These are phyloP conservation scores for Trichonephila clavata DNA, from an alignment of 1,140 invertebrate species.

Conservation along the genomic window DNA sequence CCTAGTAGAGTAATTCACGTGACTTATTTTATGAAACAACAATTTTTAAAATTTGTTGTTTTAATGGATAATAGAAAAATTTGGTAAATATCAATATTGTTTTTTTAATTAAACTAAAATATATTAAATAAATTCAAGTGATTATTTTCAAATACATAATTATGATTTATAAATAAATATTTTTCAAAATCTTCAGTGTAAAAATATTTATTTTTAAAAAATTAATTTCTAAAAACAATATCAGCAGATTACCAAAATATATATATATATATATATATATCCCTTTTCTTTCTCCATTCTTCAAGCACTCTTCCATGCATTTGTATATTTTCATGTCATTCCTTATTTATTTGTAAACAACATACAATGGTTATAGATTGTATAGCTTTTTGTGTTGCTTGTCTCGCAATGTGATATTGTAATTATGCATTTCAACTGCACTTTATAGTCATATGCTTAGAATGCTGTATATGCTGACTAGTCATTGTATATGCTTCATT, in stretches of 20 bases:
- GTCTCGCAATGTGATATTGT: conserved; percentile 37
- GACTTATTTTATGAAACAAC: too few species aligned
- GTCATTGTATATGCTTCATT: conserved; percentile 11
- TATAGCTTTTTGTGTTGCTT: conserved; percentile 26
- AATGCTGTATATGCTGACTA: conserved; percentile 32
- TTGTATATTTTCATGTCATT: conserved; percentile 35
- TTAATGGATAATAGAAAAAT: too few species aligned
- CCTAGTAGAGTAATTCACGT: too few species aligned
- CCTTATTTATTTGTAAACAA: conserved; percentile 18
- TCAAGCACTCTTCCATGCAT: neutral
- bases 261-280: neutral
- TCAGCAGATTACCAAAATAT: neutral
- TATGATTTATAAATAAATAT: too few species aligned
- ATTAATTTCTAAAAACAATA: too few species aligned
- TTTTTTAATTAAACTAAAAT: too few species aligned
- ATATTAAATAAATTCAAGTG: too few species aligned
- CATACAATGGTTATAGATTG: conserved; percentile 16
- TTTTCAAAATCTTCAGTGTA: too few species aligned
- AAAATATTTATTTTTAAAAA: too few species aligned
- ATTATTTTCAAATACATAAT: too few species aligned
- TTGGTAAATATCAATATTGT: too few species aligned
- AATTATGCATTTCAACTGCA: conserved; percentile 26
- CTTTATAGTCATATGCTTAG: conserved; percentile 32
- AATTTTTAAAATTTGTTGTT: too few species aligned
- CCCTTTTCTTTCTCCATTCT: neutral